Percentiles rank a stretch among this genome's conserved stretches.
Evolutionary conservation across 1,140 invertebrate species (phyloP).

Genomic region (Diorhabda sublineata): DNA sequence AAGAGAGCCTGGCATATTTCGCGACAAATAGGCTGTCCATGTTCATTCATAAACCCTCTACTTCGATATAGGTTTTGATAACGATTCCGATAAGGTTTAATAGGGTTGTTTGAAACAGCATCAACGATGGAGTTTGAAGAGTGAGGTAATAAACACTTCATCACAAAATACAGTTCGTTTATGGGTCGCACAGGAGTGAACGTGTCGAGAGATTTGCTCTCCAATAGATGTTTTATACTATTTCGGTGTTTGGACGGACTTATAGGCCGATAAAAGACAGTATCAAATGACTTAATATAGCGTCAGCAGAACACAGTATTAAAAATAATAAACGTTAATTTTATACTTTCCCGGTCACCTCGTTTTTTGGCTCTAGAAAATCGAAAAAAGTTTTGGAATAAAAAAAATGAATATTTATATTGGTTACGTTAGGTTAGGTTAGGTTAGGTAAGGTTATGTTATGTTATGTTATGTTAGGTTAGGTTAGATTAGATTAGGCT

Average conservation of each 20-base stretch:
- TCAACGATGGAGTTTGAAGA: background rate
- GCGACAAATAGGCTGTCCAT: background rate
- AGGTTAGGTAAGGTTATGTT: too few relatives aligned
- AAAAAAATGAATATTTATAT: too few relatives aligned
- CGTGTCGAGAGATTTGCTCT: background rate
- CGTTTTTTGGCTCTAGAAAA: too few relatives aligned
- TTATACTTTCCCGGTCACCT: too few relatives aligned
- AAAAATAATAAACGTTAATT: too few relatives aligned
- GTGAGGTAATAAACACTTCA: background rate
- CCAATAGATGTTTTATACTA: constrained; percentile 3
- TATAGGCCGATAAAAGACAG: background rate
- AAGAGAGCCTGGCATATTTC: background rate
- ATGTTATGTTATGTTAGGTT: too few relatives aligned
- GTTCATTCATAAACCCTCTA: background rate
- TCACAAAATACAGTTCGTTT: background rate
- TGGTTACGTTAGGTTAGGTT: too few relatives aligned
- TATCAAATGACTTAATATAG: too few relatives aligned
- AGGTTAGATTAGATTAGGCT: too few relatives aligned
- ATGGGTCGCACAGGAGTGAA: background rate
- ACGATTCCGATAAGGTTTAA: background rate
- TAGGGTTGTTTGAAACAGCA: background rate
- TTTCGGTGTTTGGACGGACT: background rate
- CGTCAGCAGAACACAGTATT: too few relatives aligned
- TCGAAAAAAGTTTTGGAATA: too few relatives aligned
- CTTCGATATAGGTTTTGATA: constrained; percentile 2